Percentiles rank a stretch among this genome's conserved stretches.
Conservation (phyloP, 2,797 vertebrate genomes). For the Pempheris klunzingeri region DNA sequence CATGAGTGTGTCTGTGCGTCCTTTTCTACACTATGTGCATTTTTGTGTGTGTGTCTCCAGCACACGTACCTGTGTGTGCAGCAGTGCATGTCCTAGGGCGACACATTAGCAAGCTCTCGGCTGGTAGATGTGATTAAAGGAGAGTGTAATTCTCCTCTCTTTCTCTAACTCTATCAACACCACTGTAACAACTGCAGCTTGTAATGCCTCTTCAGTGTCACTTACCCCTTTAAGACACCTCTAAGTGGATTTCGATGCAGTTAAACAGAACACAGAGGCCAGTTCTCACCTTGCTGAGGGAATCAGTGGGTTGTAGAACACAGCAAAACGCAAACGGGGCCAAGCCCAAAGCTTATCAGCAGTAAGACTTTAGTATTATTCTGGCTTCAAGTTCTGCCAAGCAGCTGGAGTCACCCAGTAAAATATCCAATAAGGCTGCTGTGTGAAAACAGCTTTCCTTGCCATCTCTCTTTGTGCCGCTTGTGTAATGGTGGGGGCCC, state of each 20-base stretch:
- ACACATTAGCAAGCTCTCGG: slow-evolving; percentile 63
- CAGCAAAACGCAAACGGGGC: slow-evolving; percentile 16
- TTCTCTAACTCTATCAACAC: slow-evolving; percentile 27
- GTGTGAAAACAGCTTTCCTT: not conserved
- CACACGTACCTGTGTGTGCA: slow-evolving; percentile 22
- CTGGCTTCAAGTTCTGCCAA: not conserved
- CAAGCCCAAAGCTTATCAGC: not conserved
- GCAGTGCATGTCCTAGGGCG: slow-evolving; percentile 45
- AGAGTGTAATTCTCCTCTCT: slow-evolving; percentile 41
- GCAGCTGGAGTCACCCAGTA: not conserved
- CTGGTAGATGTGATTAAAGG: slow-evolving; percentile 65
- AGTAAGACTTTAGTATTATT: not conserved
- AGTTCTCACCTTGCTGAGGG: slow-evolving; percentile 57
- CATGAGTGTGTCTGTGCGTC: not conserved
- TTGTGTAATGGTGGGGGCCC: not conserved
- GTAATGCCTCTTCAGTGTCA: slow-evolving; percentile 49
- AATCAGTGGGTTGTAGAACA: slow-evolving; percentile 42
- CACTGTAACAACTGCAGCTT: slow-evolving; percentile 44
- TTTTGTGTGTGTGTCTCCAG: slow-evolving; percentile 8
- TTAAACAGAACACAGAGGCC: slow-evolving; percentile 43
- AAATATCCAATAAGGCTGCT: not conserved
- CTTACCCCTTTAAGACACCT: slow-evolving; percentile 40
- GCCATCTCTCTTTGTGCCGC: not conserved
- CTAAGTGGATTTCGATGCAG: slow-evolving; percentile 64
- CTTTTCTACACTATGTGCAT: slow-evolving; percentile 2